A percentile compares a stretch with the other conserved stretches of the same genome.
Conservation (phyloP, 2,888 invertebrate genomes). For the Trachelus troglodyta region DNA sequence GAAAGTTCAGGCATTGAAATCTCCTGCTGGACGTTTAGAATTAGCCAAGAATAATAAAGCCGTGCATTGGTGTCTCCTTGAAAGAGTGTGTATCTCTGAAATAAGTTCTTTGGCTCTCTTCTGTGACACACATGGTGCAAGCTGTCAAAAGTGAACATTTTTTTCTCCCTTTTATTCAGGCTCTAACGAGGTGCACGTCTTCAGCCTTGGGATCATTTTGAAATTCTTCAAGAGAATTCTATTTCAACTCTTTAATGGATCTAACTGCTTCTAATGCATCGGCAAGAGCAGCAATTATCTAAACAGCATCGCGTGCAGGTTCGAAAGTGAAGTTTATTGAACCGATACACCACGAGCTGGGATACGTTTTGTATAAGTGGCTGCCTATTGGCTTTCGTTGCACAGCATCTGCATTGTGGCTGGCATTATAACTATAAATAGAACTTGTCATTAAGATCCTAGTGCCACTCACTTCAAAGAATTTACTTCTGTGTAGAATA, state of each 20-base stretch:
- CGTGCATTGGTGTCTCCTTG: neutral
- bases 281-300: neutral
- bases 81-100: neutral
- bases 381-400: neutral
- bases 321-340: neutral
- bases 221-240: neutral
- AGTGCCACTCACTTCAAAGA: neutral
- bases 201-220: neutral
- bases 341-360: neutral
- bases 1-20: neutral
- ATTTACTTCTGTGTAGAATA: neutral
- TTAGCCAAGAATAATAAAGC: neutral
- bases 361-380: neutral
- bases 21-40: neutral
- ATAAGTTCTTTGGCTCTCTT: neutral
- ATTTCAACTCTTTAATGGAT: neutral
- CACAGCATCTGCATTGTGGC: neutral
- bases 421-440: conserved; percentile 1
- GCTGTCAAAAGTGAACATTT: neutral
- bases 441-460: conserved; percentile 4
- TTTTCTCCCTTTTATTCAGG: neutral
- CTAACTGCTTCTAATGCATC: neutral
- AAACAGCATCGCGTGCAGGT: neutral
- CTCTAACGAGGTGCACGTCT: neutral
- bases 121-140: neutral